A percentile compares a stretch with the other conserved stretches of the same genome.
These are phyloP conservation scores for Coenonympha arcania DNA, from an alignment of 2,888 invertebrate genomes.

Conservation along the genomic window DNA sequence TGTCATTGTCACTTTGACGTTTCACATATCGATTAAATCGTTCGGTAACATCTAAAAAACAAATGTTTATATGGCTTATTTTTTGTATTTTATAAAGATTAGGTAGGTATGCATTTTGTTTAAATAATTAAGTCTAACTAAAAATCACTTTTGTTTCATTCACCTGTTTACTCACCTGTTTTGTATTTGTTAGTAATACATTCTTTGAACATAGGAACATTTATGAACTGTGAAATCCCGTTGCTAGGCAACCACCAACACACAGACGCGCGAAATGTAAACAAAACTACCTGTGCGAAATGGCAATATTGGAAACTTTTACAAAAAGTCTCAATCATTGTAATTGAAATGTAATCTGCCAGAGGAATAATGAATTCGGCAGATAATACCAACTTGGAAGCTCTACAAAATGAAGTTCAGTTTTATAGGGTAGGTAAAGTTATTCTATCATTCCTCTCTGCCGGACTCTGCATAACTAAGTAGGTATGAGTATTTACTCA, in stretches of 20 bases:
- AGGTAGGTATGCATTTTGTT: too few species aligned
- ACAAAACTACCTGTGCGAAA: constrained; percentile 35
- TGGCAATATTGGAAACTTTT: background rate
- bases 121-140: too few species aligned
- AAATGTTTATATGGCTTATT: too few species aligned
- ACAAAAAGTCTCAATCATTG: background rate
- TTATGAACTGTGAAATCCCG: constrained; percentile 15
- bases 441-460: too few species aligned
- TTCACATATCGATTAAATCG: constrained; percentile 4
- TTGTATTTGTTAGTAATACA: too few species aligned
- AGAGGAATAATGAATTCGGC: constrained; percentile 18
- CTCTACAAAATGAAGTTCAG: constrained; percentile 64
- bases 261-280: constrained; percentile 58
- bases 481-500: background rate
- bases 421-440: constrained; percentile 62
- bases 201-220: background rate
- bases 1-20: background rate
- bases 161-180: too few species aligned
- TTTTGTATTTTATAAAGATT: too few species aligned
- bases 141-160: too few species aligned
- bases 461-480: too few species aligned
- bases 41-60: constrained; percentile 1
- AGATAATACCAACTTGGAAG: constrained; percentile 27
- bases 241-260: constrained; percentile 51
- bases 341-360: too few species aligned